phyloP scores from a whole-genome alignment of 1,140 invertebrate species.

The Heliconius himera region DNA sequence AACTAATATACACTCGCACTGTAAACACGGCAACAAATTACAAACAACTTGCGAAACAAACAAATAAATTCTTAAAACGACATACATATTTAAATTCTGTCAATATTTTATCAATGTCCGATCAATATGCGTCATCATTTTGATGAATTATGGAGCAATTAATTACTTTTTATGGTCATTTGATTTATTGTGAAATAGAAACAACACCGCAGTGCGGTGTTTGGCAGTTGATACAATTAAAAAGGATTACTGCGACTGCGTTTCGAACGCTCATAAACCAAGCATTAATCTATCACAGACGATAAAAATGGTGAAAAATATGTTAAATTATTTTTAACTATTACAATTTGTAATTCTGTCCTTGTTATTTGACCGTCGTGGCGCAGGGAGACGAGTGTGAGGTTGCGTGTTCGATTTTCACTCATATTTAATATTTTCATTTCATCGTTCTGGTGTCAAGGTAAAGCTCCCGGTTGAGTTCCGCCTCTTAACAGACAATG shows the following conservation, averaged over 20 bases:
- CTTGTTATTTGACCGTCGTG: neutral
- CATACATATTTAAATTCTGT: slow-evolving; percentile 23
- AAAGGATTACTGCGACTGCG: slow-evolving; percentile 11
- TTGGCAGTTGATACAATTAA: slow-evolving; percentile 10
- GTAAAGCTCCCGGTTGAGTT: no score
- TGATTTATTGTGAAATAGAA: slow-evolving; percentile 8
- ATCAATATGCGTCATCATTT: slow-evolving; percentile 22
- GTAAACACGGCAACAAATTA: slow-evolving; percentile 16
- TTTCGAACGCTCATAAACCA: neutral
- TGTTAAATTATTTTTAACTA: neutral
- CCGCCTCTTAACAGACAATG: no score
- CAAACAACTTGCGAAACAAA: neutral
- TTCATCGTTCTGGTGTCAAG: no score
- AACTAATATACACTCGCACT: neutral
- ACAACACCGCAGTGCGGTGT: slow-evolving; percentile 16
- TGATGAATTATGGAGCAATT: slow-evolving; percentile 24
- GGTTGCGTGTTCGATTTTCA: no score
- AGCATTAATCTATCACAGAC: slow-evolving; percentile 2
- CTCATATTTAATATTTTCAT: no score
- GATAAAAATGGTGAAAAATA: neutral
- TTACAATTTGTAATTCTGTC: neutral
- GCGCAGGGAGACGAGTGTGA: no score
- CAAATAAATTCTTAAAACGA: slow-evolving; percentile 17
- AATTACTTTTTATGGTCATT: slow-evolving; percentile 22
- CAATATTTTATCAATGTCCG: slow-evolving; percentile 23